phyloP scores from a whole-genome alignment of 2,113 vertebrate genomes.

The Capreolus pygargus region DNA sequence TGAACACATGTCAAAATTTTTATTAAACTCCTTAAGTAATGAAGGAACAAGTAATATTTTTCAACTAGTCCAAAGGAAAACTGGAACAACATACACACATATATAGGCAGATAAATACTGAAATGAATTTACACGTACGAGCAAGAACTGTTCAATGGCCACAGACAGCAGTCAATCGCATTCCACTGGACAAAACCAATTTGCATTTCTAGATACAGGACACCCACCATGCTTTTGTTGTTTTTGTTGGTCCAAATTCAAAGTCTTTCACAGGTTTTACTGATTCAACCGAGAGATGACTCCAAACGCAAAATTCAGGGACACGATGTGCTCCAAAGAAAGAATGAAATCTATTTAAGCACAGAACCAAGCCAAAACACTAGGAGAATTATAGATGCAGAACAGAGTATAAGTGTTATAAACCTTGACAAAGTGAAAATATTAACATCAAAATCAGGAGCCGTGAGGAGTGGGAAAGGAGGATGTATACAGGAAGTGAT shows the following conservation, averaged over 20 bases:
- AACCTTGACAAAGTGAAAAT: background rate
- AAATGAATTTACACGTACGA: background rate
- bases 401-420: background rate
- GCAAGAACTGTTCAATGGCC: background rate
- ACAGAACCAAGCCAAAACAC: background rate
- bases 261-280: background rate
- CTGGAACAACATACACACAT: background rate
- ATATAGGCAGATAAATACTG: background rate
- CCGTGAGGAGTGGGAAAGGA: background rate
- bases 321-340: background rate
- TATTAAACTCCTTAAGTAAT: constrained; percentile 7
- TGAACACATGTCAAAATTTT: constrained; percentile 10
- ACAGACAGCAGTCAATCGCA: fast-evolving
- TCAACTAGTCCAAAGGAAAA: background rate
- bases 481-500: background rate
- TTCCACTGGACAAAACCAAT: background rate
- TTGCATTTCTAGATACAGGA: background rate
- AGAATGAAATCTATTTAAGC: background rate
- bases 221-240: background rate
- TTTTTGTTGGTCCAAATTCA: background rate
- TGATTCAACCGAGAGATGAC: background rate
- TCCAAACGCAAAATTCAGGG: background rate
- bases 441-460: background rate
- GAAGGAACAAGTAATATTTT: background rate
- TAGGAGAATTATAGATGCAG: background rate